These are phyloP conservation scores for Holothuria scabra DNA, from an alignment of 53 echinoderm and acorn worm genomes.

Conservation along the genomic window DNA sequence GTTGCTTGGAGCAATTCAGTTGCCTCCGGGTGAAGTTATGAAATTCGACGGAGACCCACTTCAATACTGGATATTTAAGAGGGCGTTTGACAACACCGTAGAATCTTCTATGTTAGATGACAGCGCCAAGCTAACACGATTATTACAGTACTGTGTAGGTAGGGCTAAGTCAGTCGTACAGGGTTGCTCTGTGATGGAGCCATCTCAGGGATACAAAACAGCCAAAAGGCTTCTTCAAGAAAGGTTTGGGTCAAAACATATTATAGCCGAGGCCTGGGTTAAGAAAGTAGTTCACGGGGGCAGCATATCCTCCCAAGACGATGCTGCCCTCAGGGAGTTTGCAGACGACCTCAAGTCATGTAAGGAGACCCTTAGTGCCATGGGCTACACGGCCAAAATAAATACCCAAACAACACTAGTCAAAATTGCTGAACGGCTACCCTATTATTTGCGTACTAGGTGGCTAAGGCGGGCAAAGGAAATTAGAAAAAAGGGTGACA, in stretches of 20 bases:
- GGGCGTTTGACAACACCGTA: conserved; percentile 14
- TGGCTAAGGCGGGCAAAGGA: conserved; percentile 44
- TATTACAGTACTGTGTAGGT: conserved; percentile 40
- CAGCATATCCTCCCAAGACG: neutral
- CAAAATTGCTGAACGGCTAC: conserved; percentile 30
- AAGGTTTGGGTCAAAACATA: conserved; percentile 20
- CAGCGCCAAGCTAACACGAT: neutral
- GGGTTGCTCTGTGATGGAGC: conserved; percentile 33
- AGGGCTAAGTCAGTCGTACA: conserved; percentile 25
- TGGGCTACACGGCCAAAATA: conserved; percentile 55
- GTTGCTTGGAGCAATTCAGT: conserved; percentile 49
- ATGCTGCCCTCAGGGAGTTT: conserved; percentile 39
- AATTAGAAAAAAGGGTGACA: neutral
- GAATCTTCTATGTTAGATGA: conserved; percentile 15
- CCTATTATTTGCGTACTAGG: conserved; percentile 32
- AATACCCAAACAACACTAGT: conserved; percentile 29
- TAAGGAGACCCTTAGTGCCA: conserved; percentile 54
- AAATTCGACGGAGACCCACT: conserved; percentile 38
- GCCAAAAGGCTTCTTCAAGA: conserved; percentile 48
- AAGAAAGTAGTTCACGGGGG: conserved; percentile 36
- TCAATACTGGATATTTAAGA: conserved; percentile 44
- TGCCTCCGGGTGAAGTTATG: conserved; percentile 20
- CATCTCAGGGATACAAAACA: conserved; percentile 20
- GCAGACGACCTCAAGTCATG: conserved; percentile 59
- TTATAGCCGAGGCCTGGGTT: conserved; percentile 43